Conservation (phyloP, 2,797 vertebrate species). For the Labeo calbasu region DNA sequence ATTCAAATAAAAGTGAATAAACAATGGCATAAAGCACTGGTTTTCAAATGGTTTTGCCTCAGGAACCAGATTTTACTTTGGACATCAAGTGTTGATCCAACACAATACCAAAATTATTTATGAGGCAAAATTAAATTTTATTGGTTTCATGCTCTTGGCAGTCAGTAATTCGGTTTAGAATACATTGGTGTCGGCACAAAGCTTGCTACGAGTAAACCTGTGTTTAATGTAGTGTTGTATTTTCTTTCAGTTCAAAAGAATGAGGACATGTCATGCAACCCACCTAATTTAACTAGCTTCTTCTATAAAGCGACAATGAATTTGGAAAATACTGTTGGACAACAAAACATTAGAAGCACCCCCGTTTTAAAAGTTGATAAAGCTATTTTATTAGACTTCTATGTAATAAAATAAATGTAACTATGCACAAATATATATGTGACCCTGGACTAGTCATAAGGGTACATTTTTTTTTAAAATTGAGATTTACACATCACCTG, state of each 20-base stretch:
- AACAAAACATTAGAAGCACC: neutral
- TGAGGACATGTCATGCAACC: neutral
- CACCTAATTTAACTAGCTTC: too few species aligned
- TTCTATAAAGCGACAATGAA: neutral
- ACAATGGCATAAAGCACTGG: conserved; percentile 1
- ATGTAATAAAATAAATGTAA: too few species aligned
- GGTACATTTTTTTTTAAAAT: too few species aligned
- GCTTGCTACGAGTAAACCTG: neutral
- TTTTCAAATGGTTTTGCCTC: conserved; percentile 26
- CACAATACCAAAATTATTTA: conserved; percentile 6
- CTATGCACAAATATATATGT: neutral
- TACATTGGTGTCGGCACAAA: neutral
- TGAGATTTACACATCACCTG: too few species aligned
- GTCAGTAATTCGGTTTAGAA: neutral
- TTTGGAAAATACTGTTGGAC: neutral
- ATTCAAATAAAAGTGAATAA: conserved; percentile 12
- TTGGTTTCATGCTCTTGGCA: neutral
- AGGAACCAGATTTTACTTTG: conserved; percentile 20
- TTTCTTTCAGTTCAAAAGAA: neutral
- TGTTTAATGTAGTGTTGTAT: neutral
- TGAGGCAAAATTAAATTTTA: conserved; percentile 4
- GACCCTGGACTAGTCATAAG: too few species aligned
- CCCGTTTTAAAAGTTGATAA: neutral
- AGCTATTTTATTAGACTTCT: too few species aligned
- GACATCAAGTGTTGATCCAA: conserved; percentile 14